Evolutionary conservation across 2,888 invertebrate genomes (phyloP), one percentile per base, ranked within the genome.

Genomic region (Drosophila affinis): DNA sequence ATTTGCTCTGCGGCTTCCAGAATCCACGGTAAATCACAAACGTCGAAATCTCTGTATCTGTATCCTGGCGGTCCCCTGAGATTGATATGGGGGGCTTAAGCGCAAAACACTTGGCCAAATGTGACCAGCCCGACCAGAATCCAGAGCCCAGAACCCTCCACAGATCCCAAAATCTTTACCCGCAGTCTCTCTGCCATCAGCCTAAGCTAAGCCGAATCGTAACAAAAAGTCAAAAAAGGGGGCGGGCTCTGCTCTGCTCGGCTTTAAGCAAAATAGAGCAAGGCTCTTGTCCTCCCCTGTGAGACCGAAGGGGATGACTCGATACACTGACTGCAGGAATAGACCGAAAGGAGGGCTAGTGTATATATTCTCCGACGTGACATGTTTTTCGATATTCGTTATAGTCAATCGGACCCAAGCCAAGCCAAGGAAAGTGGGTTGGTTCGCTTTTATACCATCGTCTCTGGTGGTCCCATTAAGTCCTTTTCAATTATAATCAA

Each of bases 31-130:
- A 89, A 90, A 90, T 91, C 89, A 89, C 86, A 90, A 90, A 91
- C 75, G 89, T 90, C 90, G 90, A 90, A 90, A 89, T 91, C 89
- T 89, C 89, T 89, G 85, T 91, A 89, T 89, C 89, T 89, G 85
- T 91, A 89, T 90, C 88, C 89, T 62, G 61, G 57, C 59, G 78
- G 78, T 92, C 92, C 91, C 92, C 72, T 68, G 92, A 90, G 91
- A 92, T 90, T 91, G 92, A 92, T 91, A 91, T 89, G 90, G 90
- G 83, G 87, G 90, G 91, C 91, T 92, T 91, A 92, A 89, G 91
- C 91, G 87, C 87, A 90, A 92, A 92, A 90, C 90, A 92, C 91
- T 92, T 91, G 90, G 91, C 92, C 92, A 92, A 92, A 92, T 92
- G 92, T 92, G 92, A 91, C 92, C 92, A 82, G 88, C 83, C 68